phyloP scores from a whole-genome alignment of 92 coral and sea anemone genomes.

The Anthopleura xanthogrammica region DNA sequence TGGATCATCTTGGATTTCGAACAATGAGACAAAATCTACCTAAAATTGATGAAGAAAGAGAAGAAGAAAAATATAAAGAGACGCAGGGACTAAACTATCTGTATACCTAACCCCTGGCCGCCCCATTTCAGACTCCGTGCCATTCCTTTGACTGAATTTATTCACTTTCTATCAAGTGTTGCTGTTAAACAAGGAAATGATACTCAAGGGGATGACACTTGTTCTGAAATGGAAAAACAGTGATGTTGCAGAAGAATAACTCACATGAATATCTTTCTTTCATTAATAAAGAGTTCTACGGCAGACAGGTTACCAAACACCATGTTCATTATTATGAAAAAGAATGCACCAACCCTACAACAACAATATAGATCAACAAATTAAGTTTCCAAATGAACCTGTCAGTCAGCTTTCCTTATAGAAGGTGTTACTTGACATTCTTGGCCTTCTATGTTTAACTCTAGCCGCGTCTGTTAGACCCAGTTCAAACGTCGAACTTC shows the following conservation, averaged over 20 bases:
- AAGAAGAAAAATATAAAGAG: too few species aligned
- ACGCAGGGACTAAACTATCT: too few species aligned
- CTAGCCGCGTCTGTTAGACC: background rate
- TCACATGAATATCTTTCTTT: constrained; percentile 86
- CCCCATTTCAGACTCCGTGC: too few species aligned
- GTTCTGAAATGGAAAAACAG: too few species aligned
- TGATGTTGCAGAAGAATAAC: constrained; percentile 12
- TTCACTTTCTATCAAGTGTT: too few species aligned
- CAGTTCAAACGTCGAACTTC: background rate
- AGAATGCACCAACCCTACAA: constrained; percentile 84
- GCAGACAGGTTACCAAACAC: constrained; percentile 91
- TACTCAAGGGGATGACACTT: too few species aligned
- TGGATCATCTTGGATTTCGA: too few species aligned
- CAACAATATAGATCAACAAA: background rate
- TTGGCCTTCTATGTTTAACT: background rate
- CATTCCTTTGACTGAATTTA: too few species aligned
- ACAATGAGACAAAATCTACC: too few species aligned
- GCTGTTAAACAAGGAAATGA: too few species aligned
- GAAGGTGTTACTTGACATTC: background rate
- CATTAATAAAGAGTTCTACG: constrained; percentile 79
- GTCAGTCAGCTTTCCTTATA: background rate
- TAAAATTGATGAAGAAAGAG: too few species aligned
- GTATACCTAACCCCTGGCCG: too few species aligned
- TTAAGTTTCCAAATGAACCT: background rate
- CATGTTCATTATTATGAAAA: constrained; percentile 91